A percentile compares a stretch with the other conserved stretches of the same genome.
These are phyloP conservation scores for Diuraphis noxia DNA, from an alignment of 1,140 invertebrate genomes.

Conservation along the genomic window DNA sequence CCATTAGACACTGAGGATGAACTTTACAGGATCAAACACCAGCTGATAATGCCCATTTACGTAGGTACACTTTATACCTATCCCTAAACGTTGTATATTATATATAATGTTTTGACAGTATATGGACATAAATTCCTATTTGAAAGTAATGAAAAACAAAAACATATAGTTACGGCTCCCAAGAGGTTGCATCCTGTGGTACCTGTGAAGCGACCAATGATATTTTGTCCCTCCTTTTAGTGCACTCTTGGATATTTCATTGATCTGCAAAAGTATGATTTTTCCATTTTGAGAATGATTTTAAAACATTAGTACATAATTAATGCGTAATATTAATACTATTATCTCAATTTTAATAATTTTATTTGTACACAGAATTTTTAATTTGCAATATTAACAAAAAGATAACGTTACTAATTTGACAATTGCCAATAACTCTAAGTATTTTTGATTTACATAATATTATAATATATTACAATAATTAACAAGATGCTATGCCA, in stretches of 20 bases:
- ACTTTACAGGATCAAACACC: background rate
- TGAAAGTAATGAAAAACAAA: conserved; percentile 20
- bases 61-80: background rate
- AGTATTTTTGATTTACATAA: too few species aligned
- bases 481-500: background rate
- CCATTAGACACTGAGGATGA: background rate
- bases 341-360: background rate
- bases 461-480: background rate
- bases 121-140: conserved; percentile 18
- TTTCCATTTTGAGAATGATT: background rate
- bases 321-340: background rate
- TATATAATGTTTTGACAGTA: background rate
- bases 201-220: background rate
- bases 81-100: background rate
- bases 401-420: background rate
- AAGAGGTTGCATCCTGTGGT: background rate
- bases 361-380: background rate
- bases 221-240: background rate
- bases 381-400: background rate
- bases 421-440: background rate
- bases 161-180: conserved; percentile 5
- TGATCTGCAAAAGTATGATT: background rate
- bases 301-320: background rate
- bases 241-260: background rate
- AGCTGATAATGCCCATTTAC: background rate